Evolutionary conservation across 1,140 invertebrate species (phyloP), one percentile per base, ranked within the genome.

Genomic region (Aphelenchoides besseyi): DNA sequence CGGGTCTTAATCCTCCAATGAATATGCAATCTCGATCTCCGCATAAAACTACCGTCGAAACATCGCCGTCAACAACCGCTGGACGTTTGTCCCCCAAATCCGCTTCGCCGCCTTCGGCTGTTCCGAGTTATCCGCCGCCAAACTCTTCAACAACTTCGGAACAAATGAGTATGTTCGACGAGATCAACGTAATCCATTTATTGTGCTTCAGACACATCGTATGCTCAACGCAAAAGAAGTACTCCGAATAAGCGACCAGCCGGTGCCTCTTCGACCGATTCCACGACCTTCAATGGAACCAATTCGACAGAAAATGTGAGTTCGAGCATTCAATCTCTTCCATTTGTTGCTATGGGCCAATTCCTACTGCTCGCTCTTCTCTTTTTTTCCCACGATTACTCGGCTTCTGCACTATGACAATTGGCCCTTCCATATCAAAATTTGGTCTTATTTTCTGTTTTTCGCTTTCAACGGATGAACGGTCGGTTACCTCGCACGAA

Each of bases 11-110:
- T 48, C 41, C 41, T 48, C 41, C 12, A 48, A 48, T 48, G 41
- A 48, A 48, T 23, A 12, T 48, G 41, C 41, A 48, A 23, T 48
- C 41, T 12, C 41, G 41, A 48, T 48, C 41, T 48, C 41, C 41
- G 41, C 41, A 48, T 23, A 48, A 48, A 23, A 12, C 41, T 33
- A 8, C 55, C 18, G 62, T 29, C 5, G 16, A 16, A 0, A 72
- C 75, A 5, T n/a, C 71, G 23, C 5, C 9, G 3, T 8, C 26
- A 36, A 29, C 5, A 8, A 28, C 26, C 67, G 57, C 3, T 36
- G 57, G 66, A 8, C n/a, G 26, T 68, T 16, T 57, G 57, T 12
- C 62, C 18, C 59, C 62, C 5, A 64, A 68, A 28, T 68, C 62
- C 5, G 55, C 55, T 8, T 64, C 67, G 8, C 55, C 55, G 3